Percentiles rank a stretch among this genome's conserved stretches.
phyloP scores from a whole-genome alignment of 2,113 vertebrate genomes.

The Syngnathus typhle region DNA sequence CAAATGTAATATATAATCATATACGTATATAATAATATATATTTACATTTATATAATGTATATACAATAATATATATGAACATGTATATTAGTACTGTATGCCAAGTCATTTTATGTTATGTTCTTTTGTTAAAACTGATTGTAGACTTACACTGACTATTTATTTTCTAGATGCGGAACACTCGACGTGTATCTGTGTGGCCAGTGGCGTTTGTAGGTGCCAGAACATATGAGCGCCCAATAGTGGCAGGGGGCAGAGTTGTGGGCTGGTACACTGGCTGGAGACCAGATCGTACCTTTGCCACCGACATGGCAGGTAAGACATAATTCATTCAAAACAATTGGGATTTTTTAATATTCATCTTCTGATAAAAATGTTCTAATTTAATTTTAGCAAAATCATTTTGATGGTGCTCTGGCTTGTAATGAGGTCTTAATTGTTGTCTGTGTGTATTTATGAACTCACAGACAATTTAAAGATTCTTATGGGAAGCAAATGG shows the following conservation, averaged over 20 bases:
- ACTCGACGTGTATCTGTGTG: constrained; percentile 90
- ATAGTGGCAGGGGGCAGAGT: constrained; percentile 89
- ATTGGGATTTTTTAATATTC: no score
- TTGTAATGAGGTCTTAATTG: neutral
- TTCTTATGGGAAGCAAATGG: no score
- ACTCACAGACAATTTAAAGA: no score
- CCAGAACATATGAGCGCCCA: constrained; percentile 89
- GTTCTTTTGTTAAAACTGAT: neutral
- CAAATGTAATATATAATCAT: no score
- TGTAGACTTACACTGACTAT: neutral
- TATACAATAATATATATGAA: no score
- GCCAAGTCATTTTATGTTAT: neutral
- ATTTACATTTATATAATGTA: no score
- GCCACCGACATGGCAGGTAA: constrained; percentile 98
- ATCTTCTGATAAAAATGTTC: no score
- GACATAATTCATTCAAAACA: neutral
- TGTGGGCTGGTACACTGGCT: constrained; percentile 97
- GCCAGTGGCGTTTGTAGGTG: constrained; percentile 94
- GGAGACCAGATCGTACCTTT: constrained; percentile 93
- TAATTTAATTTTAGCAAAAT: no score
- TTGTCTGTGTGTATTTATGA: no score
- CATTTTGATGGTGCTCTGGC: neutral
- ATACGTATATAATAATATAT: no score
- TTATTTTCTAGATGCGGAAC: constrained; percentile 81
- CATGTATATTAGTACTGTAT: neutral